These are phyloP conservation scores for Delphinus delphis DNA, from an alignment of 2,113 vertebrate species.

Conservation along the genomic window DNA sequence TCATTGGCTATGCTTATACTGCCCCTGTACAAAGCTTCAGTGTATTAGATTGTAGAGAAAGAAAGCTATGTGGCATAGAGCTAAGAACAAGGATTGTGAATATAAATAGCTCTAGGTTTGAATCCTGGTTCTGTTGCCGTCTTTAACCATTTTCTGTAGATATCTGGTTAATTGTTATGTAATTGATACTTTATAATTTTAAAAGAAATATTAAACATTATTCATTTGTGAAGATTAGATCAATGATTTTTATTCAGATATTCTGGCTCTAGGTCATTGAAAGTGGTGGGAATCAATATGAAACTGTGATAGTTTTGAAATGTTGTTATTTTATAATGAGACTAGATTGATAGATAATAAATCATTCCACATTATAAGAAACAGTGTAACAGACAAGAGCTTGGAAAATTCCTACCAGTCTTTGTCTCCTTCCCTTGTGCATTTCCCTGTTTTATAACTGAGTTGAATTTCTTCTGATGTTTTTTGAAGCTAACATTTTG, in stretches of 20 bases:
- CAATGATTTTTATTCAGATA: background rate
- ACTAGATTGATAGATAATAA: background rate
- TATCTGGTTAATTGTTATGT: background rate
- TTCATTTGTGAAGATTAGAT: background rate
- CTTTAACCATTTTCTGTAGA: background rate
- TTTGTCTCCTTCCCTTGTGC: background rate
- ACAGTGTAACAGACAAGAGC: background rate
- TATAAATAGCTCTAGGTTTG: too few species aligned
- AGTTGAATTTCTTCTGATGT: background rate
- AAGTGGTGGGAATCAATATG: background rate
- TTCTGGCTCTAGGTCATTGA: background rate
- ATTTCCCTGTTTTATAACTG: background rate
- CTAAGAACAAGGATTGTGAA: too few species aligned
- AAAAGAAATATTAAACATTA: background rate
- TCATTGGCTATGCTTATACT: too few species aligned
- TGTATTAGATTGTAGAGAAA: too few species aligned
- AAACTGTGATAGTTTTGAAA: background rate
- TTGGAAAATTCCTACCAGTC: background rate
- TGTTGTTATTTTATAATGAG: background rate
- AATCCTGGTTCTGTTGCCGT: background rate
- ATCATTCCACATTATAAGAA: background rate
- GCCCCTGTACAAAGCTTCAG: too few species aligned
- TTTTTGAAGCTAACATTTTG: background rate
- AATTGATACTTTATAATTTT: background rate
- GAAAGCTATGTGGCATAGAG: too few species aligned